These are phyloP conservation scores for Zygaena filipendulae DNA, from an alignment of 2,888 invertebrate genomes.

Conservation along the genomic window DNA sequence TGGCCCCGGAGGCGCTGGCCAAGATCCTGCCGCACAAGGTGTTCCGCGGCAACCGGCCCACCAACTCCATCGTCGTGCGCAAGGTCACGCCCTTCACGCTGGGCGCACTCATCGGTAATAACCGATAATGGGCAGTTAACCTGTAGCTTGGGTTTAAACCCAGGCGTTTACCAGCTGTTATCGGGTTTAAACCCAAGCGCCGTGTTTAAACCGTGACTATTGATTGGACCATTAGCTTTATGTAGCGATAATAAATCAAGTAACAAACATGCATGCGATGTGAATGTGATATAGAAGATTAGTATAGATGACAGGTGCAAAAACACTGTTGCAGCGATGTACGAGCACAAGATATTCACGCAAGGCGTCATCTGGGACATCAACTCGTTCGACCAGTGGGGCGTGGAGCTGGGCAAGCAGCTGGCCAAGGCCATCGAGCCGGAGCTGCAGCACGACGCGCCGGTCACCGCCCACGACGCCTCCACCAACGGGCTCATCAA, in stretches of 20 bases:
- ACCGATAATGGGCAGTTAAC: too few species aligned
- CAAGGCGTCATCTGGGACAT: conserved; percentile 99
- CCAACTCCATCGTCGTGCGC: conserved; percentile 94
- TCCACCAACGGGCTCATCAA: conserved; percentile 98
- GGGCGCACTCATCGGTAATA: conserved; percentile 92
- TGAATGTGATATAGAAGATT: too few species aligned
- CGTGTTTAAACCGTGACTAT: too few species aligned
- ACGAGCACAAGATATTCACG: conserved; percentile 99
- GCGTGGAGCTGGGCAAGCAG: conserved; percentile 98
- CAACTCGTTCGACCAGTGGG: conserved; percentile 99
- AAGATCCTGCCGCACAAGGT: conserved; percentile 95
- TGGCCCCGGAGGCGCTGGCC: conserved; percentile 76
- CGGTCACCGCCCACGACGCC: conserved; percentile 84
- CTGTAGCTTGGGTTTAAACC: too few species aligned
- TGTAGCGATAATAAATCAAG: too few species aligned
- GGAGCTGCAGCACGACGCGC: conserved; percentile 77
- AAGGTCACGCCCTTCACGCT: conserved; percentile 93
- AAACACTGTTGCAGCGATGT: conserved; percentile 89
- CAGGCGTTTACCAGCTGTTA: too few species aligned
- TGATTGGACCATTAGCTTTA: too few species aligned
- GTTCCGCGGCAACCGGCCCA: conserved; percentile 96
- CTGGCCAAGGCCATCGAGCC: conserved; percentile 98
- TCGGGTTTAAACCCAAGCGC: too few species aligned
- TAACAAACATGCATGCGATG: too few species aligned
- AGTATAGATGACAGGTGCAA: too few species aligned